Percentiles rank a stretch among this genome's conserved stretches.
Conservation (phyloP, 2,888 invertebrate species). For the Sarcophaga subvicina region DNA sequence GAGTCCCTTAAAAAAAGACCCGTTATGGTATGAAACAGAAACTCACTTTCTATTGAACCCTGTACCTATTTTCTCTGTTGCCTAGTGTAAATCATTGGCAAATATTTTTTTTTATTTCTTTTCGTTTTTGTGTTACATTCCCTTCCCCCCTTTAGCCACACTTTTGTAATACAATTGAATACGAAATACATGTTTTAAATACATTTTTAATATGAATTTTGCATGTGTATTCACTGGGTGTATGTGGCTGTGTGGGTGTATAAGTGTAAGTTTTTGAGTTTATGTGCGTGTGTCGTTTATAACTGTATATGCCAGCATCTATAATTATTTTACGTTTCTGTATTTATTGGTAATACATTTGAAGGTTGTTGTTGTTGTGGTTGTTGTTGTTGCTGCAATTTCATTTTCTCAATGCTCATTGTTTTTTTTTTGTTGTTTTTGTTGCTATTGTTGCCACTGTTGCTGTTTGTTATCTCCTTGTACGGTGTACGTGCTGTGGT, state of each 20-base stretch:
- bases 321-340: constrained; percentile 14
- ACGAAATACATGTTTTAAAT: background rate
- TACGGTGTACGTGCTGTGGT: constrained; percentile 50
- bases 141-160: background rate
- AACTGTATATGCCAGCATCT: background rate
- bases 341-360: constrained; percentile 40
- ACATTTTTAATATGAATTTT: background rate
- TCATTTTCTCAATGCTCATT: no score
- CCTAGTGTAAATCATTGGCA: no score
- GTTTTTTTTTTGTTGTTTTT: background rate
- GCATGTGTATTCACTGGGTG: no score
- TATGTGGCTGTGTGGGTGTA: no score
- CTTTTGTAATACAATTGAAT: background rate
- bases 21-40: no score
- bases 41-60: no score
- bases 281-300: background rate
- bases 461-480: background rate
- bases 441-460: background rate
- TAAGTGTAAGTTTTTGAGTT: background rate
- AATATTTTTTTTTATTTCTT: constrained; percentile 13
- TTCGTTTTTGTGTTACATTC: background rate
- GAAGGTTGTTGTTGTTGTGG: constrained; percentile 20
- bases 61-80: no score
- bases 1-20: no score
- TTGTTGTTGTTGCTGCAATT: background rate